Evolutionary conservation across 1,140 invertebrate species (phyloP).

Genomic region (Drosophila carrolli): DNA sequence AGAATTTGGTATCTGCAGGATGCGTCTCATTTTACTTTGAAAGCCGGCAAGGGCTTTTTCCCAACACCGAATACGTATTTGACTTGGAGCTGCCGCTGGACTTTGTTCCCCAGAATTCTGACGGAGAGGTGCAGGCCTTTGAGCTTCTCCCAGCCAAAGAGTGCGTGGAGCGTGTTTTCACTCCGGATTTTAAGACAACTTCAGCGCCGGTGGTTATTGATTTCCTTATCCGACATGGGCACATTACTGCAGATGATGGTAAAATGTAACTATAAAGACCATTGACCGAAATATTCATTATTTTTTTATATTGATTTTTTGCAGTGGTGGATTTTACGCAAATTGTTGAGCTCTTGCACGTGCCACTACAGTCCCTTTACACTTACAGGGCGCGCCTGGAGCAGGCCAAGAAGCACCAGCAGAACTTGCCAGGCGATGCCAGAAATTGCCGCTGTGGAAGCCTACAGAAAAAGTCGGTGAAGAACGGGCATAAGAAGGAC

Average conservation of each 20-base stretch:
- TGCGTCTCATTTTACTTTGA: slow-evolving; percentile 96
- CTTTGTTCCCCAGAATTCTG: slow-evolving; percentile 94
- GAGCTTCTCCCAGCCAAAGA: slow-evolving; percentile 92
- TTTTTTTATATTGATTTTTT: slow-evolving; percentile 2
- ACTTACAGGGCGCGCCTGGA: slow-evolving; percentile 80
- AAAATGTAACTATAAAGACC: background rate
- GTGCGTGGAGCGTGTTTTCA: slow-evolving; percentile 91
- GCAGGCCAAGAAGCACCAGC: slow-evolving; percentile 57
- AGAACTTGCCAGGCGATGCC: slow-evolving; percentile 22
- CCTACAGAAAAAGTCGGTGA: slow-evolving; percentile 44
- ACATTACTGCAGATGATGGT: slow-evolving; percentile 94
- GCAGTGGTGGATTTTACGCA: slow-evolving; percentile 92
- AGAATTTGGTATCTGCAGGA: slow-evolving; percentile 91
- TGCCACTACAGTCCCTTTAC: slow-evolving; percentile 92
- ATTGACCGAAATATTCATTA: background rate
- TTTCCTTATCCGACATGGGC: slow-evolving; percentile 95
- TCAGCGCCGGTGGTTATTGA: slow-evolving; percentile 95
- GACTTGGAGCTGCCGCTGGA: slow-evolving; percentile 95
- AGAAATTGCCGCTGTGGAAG: slow-evolving; percentile 52
- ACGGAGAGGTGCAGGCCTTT: slow-evolving; percentile 97
- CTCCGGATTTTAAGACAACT: slow-evolving; percentile 95
- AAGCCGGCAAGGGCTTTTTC: slow-evolving; percentile 95
- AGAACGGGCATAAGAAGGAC: slow-evolving; percentile 73
- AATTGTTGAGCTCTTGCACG: slow-evolving; percentile 93
- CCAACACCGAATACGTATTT: slow-evolving; percentile 97